A percentile compares a stretch with the other conserved stretches of the same genome.
Conservation (phyloP, 2,113 vertebrate genomes). For the Atherinomorus stipes region DNA sequence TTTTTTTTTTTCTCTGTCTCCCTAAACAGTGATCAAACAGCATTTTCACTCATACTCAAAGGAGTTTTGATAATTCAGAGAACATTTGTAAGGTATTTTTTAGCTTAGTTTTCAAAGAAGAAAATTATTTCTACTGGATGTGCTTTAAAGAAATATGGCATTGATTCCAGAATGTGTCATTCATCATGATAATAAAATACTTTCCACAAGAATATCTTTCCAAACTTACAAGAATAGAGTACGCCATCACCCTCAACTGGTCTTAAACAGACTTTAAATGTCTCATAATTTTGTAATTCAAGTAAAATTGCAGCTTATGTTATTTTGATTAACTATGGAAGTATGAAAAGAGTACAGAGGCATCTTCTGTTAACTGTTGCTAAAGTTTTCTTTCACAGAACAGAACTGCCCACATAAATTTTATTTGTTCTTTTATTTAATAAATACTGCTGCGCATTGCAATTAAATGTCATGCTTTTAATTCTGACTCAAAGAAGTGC, state of each 20-base stretch:
- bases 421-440: no score
- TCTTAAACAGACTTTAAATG: no score
- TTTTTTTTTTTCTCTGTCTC: neutral
- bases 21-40: neutral
- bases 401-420: neutral
- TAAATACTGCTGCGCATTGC: neutral
- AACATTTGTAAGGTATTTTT: neutral
- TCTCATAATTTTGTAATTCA: no score
- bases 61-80: neutral
- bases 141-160: neutral
- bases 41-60: neutral
- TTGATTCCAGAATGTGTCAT: conserved; percentile 5
- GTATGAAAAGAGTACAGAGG: neutral
- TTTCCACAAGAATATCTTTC: neutral
- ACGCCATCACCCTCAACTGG: no score
- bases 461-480: conserved; percentile 26
- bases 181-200: neutral
- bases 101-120: neutral
- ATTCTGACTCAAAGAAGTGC: conserved; percentile 19
- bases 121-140: neutral
- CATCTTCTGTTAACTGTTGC: neutral
- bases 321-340: no score
- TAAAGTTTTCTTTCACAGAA: neutral
- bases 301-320: no score
- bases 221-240: no score